Base-by-base conservation (phyloP, 2,888 invertebrate species). In the Amphimallon solstitiale region DNA sequence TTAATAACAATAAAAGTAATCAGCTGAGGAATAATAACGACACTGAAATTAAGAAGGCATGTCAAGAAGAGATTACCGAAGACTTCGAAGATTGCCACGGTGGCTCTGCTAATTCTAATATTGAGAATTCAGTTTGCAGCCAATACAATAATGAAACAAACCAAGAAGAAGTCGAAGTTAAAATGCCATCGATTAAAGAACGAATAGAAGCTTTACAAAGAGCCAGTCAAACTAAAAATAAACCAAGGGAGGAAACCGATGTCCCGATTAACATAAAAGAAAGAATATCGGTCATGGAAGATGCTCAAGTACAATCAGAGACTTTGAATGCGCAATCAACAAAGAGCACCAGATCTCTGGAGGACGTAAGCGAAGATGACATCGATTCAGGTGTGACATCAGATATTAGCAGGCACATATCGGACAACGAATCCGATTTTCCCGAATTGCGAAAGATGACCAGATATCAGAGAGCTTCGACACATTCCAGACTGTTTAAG, bases 341-440 rank as follows among this genome's bases (percentile, higher is more conserved):
- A 6, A 75, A 76, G 67, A 80, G 78, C 68, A 78, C 75, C 64
- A 68, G 40, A 40, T 43, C 51, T 46, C 40, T 52, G 5, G 68
- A 70, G 46, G 79, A 77, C 66, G 80, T 63, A 9, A 63, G 49
- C 12, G 79, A 85, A 68, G 89, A 89, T 74, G 90, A 90, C 73
- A 85, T 85, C 34, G 90, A 90, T 77, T 90, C 90, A 0, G 91
- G 90, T 0, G 90, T 91, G 0, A 90, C 89, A 0, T 87, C 87
- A 0, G 90, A 91, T 76, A 85, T 90, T 81, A 90, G 89, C 71
- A 84, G 89, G 61, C 88, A 87, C 68, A 85, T 89, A 68, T 90
- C 90, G 0, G 89, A 89, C 70, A 87, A 86, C 0, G 89, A 89
- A 73, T 84, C 86, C 0, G 90, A 90, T 67, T 87, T 87, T 71